Evolutionary conservation across 2,797 vertebrate genomes (phyloP).

Genomic region (Champsocephalus esox): DNA sequence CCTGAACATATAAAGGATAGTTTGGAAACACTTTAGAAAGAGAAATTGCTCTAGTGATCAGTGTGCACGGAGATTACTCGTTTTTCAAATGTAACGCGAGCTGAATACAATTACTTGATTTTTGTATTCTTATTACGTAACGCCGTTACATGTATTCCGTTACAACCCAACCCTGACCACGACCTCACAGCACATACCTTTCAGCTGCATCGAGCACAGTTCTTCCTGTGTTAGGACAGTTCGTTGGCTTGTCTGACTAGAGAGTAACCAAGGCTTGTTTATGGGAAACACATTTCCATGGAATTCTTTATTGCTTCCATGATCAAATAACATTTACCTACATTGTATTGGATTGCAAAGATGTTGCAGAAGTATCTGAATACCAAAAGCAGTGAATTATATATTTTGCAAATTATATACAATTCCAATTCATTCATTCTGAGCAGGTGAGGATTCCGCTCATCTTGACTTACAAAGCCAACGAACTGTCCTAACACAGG

Average conservation of each 20-base stretch:
- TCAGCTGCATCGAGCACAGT: no score
- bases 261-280: constrained; percentile 24
- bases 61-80: not conserved
- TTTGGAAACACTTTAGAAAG: not conserved
- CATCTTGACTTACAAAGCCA: not conserved
- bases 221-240: no score
- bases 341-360: not conserved
- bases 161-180: no score
- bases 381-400: not conserved
- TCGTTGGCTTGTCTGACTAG: constrained; percentile 5
- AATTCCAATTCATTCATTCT: not conserved
- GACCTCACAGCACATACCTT: no score
- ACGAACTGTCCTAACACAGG: not conserved
- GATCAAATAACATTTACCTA: not conserved
- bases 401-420: not conserved
- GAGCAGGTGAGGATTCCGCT: not conserved
- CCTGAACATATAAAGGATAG: constrained; percentile 4
- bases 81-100: no score
- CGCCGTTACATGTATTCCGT: no score
- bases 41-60: constrained; percentile 5
- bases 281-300: not conserved
- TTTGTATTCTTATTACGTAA: no score
- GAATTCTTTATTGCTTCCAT: not conserved
- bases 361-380: not conserved
- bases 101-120: no score